Base-by-base conservation (phyloP, 2,797 vertebrate species). In the Nannoperca obscura region DNA sequence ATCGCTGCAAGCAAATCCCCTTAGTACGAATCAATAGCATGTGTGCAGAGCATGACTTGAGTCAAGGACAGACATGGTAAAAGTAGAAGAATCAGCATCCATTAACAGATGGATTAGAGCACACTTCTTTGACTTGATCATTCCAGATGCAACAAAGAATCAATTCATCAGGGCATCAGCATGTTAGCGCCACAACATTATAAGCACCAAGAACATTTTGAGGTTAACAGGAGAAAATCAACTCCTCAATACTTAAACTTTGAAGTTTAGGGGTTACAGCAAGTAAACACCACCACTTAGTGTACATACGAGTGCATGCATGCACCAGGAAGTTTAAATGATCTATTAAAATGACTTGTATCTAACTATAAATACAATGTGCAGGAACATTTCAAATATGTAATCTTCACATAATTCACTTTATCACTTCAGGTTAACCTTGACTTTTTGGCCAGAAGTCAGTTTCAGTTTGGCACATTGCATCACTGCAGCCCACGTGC, bases 11-110 rank as follows among this genome's bases (percentile, higher is more conserved):
- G 69, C 80, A 88, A 86, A 83, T 76, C 75, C 76, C 73, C 14
- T 1, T 0, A 57, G 80, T 73, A 54, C 46, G 53, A 68, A 91
- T 94, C 90, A 84, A 92, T 92, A 90, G 22, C 58, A 38, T 59
- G 78, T 76, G 54, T 74, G 54, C 75, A 80, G 36, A 49, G 50
- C 73, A 64, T 27, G 67, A 70, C 81, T 84, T n/a, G 52, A 81
- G 68, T 87, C 84, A 90, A 89, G 84, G 89, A 80, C 83, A 66
- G 60, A 74, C 36, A 58, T 44, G 50, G 15, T 7, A 20, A 73
- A 76, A 71, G 36, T 1, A 22, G 42, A 67, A 27, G 59, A 69
- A 70, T 78, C 74, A 30, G 32, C 44, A 46, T 70, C 64, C 15
- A 57, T 76, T 65, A 32, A 32, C 24, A 10, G 17, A 53, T 17